These are phyloP conservation scores for Panagrolaimus sp. DNA, from an alignment of 1,140 invertebrate species.

Conservation along the genomic window DNA sequence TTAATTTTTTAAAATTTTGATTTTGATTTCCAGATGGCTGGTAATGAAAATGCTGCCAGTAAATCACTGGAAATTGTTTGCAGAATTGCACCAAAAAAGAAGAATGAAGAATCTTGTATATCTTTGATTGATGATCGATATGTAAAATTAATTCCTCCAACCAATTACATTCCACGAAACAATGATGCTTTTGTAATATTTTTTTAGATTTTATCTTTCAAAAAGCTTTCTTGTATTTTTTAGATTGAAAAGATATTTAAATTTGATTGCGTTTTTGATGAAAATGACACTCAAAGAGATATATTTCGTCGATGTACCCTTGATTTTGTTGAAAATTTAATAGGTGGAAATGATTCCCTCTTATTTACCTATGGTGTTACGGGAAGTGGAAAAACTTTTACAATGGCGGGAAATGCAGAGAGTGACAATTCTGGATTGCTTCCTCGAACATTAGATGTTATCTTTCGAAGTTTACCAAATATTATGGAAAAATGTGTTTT, in stretches of 20 bases:
- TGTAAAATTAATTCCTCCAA: slow-evolving; percentile 33
- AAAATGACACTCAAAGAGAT: slow-evolving; percentile 71
- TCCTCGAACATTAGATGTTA: slow-evolving; percentile 49
- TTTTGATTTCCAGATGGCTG: slow-evolving; percentile 1
- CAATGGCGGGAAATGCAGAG: slow-evolving; percentile 46
- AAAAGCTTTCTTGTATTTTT: slow-evolving; percentile 21
- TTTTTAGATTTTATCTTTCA: background rate
- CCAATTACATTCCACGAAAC: slow-evolving; percentile 26
- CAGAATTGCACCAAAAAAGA: slow-evolving; percentile 27
- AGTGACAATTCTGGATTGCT: slow-evolving; percentile 37
- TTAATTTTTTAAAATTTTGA: no score
- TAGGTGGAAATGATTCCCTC: slow-evolving; percentile 70
- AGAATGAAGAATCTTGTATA: slow-evolving; percentile 32
- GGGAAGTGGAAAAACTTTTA: slow-evolving; percentile 34
- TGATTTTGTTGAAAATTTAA: slow-evolving; percentile 73
- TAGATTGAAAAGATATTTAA: slow-evolving; percentile 53
- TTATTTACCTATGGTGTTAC: slow-evolving; percentile 55
- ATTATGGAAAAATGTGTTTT: slow-evolving; percentile 48
- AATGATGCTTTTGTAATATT: slow-evolving; percentile 36
- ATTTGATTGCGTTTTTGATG: slow-evolving; percentile 75
- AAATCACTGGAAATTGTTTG: slow-evolving; percentile 40
- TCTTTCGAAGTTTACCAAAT: slow-evolving; percentile 47
- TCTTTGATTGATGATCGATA: slow-evolving; percentile 31
- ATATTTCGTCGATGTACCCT: slow-evolving; percentile 78
- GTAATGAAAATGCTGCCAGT: background rate